Base-by-base conservation (phyloP, 2,888 invertebrate genomes). In the Bruchidius siliquastri region DNA sequence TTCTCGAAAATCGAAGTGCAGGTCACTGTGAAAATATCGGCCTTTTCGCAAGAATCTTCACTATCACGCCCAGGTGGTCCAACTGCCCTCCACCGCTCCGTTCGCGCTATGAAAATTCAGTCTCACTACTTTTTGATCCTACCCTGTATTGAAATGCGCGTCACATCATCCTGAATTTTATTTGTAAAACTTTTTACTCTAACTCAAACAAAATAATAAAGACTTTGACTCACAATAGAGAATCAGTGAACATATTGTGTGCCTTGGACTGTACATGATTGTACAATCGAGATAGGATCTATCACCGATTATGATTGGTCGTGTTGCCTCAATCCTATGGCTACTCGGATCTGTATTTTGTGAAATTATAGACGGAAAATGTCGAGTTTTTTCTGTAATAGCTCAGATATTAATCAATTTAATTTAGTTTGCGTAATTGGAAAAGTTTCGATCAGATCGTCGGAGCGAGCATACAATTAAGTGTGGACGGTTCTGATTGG, bases 341-440 rank as follows among this genome's bases (percentile, higher is more conserved):
- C 49, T 49, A 13, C 49, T 13, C 49, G 18, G 81, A 83, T 83
- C 82, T 82, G 80, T 82, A 84, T 84, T 84, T 82, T 83, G 80
- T 80, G 78, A 81, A 82, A 83, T 83, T 84, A 82, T 80, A 80
- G 82, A 79, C 79, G 79, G 76, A 78, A 76, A 80, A 81, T 76
- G 75, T 79, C 70, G 74, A 20, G 32, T 67, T 22, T 73, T 74
- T 67, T 22, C 22, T 72, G 71, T 77, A 75, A 77, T 76, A 72
- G 71, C 71, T 71, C 73, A 72, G 78, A 78, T 78, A 77, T 77
- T 76, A 79, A 79, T 78, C 79, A 75, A 76, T 74, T 78, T 75
- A 75, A 76, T 77, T 76, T 73, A 68, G 69, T 75, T 75, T 75
- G 68, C 74, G 71, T 76, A 77, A 79, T 78, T 70, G 74, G 72